These are phyloP conservation scores for Microvelia longipes DNA, from an alignment of 1,140 invertebrate species.

Conservation along the genomic window DNA sequence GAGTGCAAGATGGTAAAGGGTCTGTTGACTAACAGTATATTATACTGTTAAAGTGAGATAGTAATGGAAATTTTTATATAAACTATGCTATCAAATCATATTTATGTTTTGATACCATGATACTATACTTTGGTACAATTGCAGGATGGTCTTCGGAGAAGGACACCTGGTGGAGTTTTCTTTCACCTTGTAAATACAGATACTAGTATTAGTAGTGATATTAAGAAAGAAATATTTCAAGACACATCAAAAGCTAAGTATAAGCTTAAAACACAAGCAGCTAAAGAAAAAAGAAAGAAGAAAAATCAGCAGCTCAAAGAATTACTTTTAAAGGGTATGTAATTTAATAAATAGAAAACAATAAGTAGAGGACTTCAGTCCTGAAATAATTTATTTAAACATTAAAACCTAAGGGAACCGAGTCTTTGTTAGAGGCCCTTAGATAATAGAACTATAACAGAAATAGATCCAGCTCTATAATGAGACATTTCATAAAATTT, in stretches of 20 bases:
- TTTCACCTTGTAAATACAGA: background rate
- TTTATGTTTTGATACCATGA: background rate
- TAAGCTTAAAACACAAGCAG: background rate
- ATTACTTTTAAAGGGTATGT: background rate
- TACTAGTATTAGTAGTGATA: background rate
- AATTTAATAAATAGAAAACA: no score
- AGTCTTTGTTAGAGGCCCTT: no score
- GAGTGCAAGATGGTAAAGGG: no score
- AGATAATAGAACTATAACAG: no score
- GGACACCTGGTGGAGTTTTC: background rate
- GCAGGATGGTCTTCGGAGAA: background rate
- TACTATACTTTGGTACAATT: background rate
- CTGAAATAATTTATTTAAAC: no score
- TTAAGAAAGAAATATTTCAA: background rate
- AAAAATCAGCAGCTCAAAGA: background rate
- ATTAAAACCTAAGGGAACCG: no score
- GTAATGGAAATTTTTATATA: background rate
- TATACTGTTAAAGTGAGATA: background rate
- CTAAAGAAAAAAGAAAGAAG: background rate
- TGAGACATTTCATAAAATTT: no score
- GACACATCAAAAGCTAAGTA: background rate
- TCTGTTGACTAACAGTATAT: no score
- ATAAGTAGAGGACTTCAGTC: no score
- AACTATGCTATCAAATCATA: background rate
- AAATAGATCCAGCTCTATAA: no score